Conservation (phyloP, 2,113 vertebrate genomes). For the Galbula dea region DNA sequence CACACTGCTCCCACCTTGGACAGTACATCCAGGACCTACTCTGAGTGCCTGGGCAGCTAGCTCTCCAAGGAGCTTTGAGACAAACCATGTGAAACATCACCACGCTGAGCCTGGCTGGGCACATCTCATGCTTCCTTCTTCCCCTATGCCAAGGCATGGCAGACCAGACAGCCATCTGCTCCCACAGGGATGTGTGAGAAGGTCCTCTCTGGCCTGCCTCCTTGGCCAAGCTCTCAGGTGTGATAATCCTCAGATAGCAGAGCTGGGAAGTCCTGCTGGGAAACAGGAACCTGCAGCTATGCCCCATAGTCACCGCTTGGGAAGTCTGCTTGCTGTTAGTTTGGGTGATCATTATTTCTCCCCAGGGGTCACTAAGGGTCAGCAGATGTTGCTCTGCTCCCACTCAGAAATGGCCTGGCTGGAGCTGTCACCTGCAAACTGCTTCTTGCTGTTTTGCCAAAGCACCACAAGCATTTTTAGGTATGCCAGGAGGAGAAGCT, state of each 20-base stretch:
- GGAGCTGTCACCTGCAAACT: background rate
- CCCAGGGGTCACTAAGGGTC: background rate
- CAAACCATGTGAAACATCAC: background rate
- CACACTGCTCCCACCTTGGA: background rate
- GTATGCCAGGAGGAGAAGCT: background rate
- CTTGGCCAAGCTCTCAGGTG: background rate
- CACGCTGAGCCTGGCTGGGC: background rate
- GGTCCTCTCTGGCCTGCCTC: background rate
- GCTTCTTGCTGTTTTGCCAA: background rate
- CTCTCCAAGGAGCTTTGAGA: background rate
- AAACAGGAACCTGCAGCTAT: background rate
- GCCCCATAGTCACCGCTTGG: background rate
- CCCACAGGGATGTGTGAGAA: background rate
- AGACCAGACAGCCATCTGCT: background rate
- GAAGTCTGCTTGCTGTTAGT: background rate
- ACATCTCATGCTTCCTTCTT: background rate
- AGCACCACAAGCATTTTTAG: accelerated
- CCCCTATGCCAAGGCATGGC: background rate
- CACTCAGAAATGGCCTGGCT: background rate
- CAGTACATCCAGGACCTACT: background rate
- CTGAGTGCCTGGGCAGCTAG: background rate
- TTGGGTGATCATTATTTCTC: accelerated
- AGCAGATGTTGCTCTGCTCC: background rate
- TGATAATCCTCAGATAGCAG: background rate
- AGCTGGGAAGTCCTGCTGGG: background rate